Base-by-base conservation (phyloP, 2,797 vertebrate species). In the Bradypodion ventrale region DNA sequence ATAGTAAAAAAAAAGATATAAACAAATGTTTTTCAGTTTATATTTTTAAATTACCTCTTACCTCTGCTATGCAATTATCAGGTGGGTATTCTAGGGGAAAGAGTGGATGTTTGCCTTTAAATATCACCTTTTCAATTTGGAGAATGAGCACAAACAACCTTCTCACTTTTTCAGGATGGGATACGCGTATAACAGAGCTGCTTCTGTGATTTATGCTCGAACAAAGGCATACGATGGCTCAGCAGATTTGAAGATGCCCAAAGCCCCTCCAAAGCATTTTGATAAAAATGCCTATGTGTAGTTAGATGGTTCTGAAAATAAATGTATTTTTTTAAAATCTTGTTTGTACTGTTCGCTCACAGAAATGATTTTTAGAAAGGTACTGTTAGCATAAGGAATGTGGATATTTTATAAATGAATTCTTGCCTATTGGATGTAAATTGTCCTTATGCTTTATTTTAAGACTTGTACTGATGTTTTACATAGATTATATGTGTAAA, bases 231-330 rank as follows among this genome's bases (percentile, higher is more conserved):
- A 94, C 10, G 94, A 92, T 0, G 93, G 89, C 63, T 87, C 95
- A 76, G 92, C 92, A 74, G 97, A 96, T 82, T 92, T 92, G 75
- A 95, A 93, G 29, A 83, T 92, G 29, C 88, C 93, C 93, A 95
- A 95, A 93, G 95, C 49, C 91, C 93, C 97, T 82, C 96, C 98
- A n/a, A 97, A 97, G 91, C 97, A 98, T 91, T 99, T 99, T 93
- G 98, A 99, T 94, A 99, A 98, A 95, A 99, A 98, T 1, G 97
- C 94, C 37, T 99, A 99, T 1, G 98, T 99, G 86, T 99, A 91
- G 8, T 13, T 21, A 29, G 16, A 77, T 60, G 86, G 85, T 59
- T 75, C 60, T 68, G 72, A 86, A 88, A 89, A 46, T 35, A 21
- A 23, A 56, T 88, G 84, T 40, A 86, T 3, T 19, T 62, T 29